Base-by-base conservation (phyloP, 2,888 invertebrate genomes). In the Liopterus haemorrhoidalis region DNA sequence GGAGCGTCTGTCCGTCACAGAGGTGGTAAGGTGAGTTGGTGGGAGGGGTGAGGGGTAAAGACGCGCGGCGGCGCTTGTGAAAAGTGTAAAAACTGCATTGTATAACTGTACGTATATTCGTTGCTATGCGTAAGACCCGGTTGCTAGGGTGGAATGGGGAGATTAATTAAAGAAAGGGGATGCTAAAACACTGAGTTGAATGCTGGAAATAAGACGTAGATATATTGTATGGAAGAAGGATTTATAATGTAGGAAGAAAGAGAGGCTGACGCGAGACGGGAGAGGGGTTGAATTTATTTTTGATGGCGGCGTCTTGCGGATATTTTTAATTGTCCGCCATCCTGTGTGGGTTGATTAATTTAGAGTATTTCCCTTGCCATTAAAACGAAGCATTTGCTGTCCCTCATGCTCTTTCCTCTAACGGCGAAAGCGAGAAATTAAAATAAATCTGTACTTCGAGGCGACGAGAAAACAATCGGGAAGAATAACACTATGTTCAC, bases 141-240 rank as follows among this genome's bases (percentile, higher is more conserved):
- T 63, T 64, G 64, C 64, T 59, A 63, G 52, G 61, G 45, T 19
- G 30, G 48, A 63, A 59, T 61, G 64, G 64, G 53, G 64, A 66
- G 66, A 67, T 67, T 67, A 67, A 67, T 67, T 67, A 67, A 67
- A 66, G 67, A 66, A 67, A 65, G 64, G 66, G 65, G 65, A 65
- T 63, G 65, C 64, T 66, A 64, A 66, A 66, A 66, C 65, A 65
- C 63, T 61, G 64, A 45, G 61, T 60, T 57, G 63, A 64, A 64
- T 64, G 61, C 63, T 62, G 60, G 62, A 63, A 65, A 65, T 65
- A 65, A 66, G 65, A 66, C 65, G 65, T 65, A 63, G 66, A 66
- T 66, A 66, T 65, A 66, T 66, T 65, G 65, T 65, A 64, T 62
- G 62, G 60, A 63, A 63, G 65, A 67, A 66, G 65, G 66, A 66